phyloP scores from a whole-genome alignment of 2,113 vertebrate species.

The Pollachius pollachius region DNA sequence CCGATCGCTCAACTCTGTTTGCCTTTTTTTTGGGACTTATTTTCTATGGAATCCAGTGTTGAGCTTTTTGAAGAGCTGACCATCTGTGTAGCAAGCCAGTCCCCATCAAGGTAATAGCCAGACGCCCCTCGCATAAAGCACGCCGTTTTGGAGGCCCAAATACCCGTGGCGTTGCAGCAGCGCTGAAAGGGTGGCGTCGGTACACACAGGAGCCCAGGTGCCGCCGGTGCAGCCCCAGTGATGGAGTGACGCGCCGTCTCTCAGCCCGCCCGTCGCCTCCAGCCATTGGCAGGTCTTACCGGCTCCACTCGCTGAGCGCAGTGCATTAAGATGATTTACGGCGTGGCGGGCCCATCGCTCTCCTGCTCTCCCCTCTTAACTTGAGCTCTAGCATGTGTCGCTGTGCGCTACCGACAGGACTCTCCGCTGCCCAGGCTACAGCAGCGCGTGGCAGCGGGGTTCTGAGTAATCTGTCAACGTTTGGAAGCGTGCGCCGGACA shows the following conservation, averaged over 20 bases:
- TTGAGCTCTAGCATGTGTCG: not conserved
- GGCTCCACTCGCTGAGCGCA: not conserved
- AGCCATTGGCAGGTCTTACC: not conserved
- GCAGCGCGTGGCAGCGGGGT: not conserved
- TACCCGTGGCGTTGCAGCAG: no score
- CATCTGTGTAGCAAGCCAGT: not conserved
- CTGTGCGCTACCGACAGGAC: not conserved
- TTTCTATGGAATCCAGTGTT: no score
- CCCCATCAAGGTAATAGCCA: not conserved
- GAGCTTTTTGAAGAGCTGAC: not conserved
- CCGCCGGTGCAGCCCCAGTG: not conserved
- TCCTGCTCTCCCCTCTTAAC: no score
- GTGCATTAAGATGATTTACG: conserved; percentile 7
- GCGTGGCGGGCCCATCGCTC: not conserved
- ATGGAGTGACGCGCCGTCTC: not conserved
- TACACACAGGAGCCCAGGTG: no score
- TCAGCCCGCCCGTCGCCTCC: not conserved
- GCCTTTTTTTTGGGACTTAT: conserved; percentile 11
- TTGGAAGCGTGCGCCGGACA: no score
- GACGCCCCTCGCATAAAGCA: no score
- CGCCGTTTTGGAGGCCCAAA: no score
- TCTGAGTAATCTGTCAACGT: not conserved
- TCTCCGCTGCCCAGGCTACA: not conserved
- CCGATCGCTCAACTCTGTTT: conserved; percentile 3
- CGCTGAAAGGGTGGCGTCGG: no score